These are phyloP conservation scores for Acleris holmiana DNA, from an alignment of 2,888 invertebrate species.

Conservation along the genomic window DNA sequence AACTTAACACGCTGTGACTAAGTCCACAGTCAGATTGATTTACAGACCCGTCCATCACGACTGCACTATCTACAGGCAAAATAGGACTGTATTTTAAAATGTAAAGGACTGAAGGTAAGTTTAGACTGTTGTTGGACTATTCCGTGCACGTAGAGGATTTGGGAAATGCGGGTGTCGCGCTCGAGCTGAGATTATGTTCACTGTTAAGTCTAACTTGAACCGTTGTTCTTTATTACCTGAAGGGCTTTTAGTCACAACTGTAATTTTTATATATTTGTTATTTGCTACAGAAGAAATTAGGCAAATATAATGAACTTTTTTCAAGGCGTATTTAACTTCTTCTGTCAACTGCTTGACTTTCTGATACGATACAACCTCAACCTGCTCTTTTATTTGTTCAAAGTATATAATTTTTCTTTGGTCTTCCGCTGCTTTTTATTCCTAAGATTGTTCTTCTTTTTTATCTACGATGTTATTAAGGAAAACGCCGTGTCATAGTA, in stretches of 20 bases:
- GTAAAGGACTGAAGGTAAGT: background rate
- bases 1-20: background rate
- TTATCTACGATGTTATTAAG: too few species aligned
- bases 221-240: background rate
- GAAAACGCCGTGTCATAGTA: too few species aligned
- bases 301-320: too few species aligned
- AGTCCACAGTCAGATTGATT: background rate
- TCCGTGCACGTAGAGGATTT: slow-evolving; percentile 2
- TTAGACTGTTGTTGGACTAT: background rate
- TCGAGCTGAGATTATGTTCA: slow-evolving; percentile 1
- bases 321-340: too few species aligned
- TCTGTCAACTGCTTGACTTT: too few species aligned
- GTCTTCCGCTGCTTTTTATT: too few species aligned
- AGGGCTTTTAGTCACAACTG: background rate
- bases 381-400: too few species aligned
- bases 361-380: too few species aligned
- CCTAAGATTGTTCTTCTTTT: too few species aligned
- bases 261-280: background rate
- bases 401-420: too few species aligned
- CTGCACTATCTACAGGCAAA: background rate
- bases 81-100: background rate
- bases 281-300: too few species aligned
- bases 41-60: background rate
- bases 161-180: background rate
- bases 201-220: slow-evolving; percentile 1